Evolutionary conservation across 2,888 invertebrate species (phyloP), one percentile per base, ranked within the genome.

Genomic region (Steinernema hermaphroditum): DNA sequence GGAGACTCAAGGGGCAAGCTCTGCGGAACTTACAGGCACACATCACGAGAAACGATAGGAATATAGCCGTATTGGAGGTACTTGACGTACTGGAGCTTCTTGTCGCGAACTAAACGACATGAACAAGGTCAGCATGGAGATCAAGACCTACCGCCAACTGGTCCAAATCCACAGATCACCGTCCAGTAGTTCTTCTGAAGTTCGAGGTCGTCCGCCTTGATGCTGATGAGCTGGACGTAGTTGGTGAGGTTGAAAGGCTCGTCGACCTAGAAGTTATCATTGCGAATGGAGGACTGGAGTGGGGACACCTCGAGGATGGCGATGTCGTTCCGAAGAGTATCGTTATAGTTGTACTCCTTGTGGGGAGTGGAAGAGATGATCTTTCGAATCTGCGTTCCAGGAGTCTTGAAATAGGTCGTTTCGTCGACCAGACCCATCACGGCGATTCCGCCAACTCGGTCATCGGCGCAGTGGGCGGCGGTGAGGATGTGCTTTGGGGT

Each of bases 31-130:
- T 46, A 46, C 46, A 19, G 22, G 46, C 46, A 46, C 9, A 12
- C n/a, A 6, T 46, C 46, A n/a, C 16, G 16, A 6, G 6, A 4
- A n/a, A 46, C 22, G 9, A 46, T 6, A 19, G 46, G 46, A 19
- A 46, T 46, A n/a, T 46, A 46, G 46, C n/a, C 46, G 46, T 46
- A 46, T n/a, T 46, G 46, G 2, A 46, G 46, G 46, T 46, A 46
- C n/a, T 19, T 16, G 16, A n/a, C 6, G n/a, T 19, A 46, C 22
- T 19, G 9, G 6, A 19, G 9, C 6, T 16, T 46, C 9, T 16
- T 16, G 46, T 46, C 22, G 6, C 6, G 2, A 6, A 46, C 46
- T 46, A 46, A 46, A 46, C 6, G 46, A 46, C 4, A 46, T 46
- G 6, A 4, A 19, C 2, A 16, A 19, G 6, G 22, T 9, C 16